Evolutionary conservation across 1,140 invertebrate species (phyloP).

Genomic region (Cyclargus thomasi): DNA sequence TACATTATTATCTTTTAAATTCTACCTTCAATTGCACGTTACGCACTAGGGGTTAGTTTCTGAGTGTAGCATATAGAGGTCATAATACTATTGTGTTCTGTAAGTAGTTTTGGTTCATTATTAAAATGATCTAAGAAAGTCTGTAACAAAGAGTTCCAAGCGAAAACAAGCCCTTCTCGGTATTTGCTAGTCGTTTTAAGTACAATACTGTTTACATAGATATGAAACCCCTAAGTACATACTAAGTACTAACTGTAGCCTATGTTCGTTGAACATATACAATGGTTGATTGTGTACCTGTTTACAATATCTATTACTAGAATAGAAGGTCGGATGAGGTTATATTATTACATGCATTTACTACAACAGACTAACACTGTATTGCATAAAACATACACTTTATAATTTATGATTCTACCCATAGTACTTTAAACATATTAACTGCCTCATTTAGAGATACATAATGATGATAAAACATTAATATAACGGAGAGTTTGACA

Average conservation of each 20-base stretch:
- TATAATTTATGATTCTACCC: background rate
- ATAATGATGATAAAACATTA: no score
- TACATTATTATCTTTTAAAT: no score
- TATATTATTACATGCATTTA: slow-evolving; percentile 17
- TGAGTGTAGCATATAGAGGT: no score
- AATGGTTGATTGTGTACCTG: slow-evolving; percentile 14
- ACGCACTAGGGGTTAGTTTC: no score
- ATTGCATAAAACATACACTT: background rate
- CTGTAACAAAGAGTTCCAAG: no score
- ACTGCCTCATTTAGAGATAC: no score
- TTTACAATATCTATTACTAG: slow-evolving; percentile 19
- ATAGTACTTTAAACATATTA: background rate
- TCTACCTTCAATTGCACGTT: no score
- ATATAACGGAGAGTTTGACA: no score
- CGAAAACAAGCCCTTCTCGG: no score
- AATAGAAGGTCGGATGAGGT: slow-evolving; percentile 13
- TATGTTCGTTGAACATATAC: slow-evolving; percentile 6
- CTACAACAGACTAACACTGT: background rate
- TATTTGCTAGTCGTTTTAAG: background rate
- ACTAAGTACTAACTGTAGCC: background rate
- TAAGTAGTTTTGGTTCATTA: no score
- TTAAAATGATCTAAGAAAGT: no score
- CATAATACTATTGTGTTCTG: no score
- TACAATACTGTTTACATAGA: background rate
- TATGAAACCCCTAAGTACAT: background rate